Conservation (phyloP, 2,888 invertebrate genomes). For the Litoditis marina region DNA sequence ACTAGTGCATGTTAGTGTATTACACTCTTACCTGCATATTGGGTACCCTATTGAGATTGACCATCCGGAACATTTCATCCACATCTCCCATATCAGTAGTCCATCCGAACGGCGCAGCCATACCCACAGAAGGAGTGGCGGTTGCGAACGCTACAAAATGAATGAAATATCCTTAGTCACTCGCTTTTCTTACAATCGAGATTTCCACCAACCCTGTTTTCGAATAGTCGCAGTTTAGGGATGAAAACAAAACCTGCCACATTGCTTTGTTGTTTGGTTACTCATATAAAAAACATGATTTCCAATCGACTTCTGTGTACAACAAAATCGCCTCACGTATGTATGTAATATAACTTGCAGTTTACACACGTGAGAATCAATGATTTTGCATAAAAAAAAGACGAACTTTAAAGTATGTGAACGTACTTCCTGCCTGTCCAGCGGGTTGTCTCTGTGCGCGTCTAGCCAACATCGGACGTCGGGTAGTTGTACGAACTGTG, state of each 20-base stretch:
- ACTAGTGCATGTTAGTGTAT: too few species aligned
- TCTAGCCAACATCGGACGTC: constrained; percentile 33
- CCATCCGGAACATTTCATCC: constrained; percentile 19
- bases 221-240: too few species aligned
- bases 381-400: too few species aligned
- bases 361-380: too few species aligned
- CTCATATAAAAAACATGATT: too few species aligned
- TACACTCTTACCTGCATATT: background rate
- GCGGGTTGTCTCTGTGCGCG: constrained; percentile 18
- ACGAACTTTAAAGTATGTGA: too few species aligned
- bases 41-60: background rate
- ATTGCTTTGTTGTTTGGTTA: too few species aligned
- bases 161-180: background rate
- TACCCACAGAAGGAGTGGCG: background rate
- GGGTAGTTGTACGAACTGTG: constrained; percentile 4
- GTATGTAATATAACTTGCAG: too few species aligned
- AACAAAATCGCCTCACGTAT: too few species aligned
- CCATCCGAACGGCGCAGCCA: constrained; percentile 16
- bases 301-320: too few species aligned
- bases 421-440: constrained; percentile 16
- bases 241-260: too few species aligned
- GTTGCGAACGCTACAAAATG: constrained; percentile 10
- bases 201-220: constrained; percentile 1
- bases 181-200: background rate
- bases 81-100: constrained; percentile 11